These are phyloP conservation scores for Sebastes schlegelii DNA, from an alignment of 2,113 vertebrate species.

Conservation along the genomic window DNA sequence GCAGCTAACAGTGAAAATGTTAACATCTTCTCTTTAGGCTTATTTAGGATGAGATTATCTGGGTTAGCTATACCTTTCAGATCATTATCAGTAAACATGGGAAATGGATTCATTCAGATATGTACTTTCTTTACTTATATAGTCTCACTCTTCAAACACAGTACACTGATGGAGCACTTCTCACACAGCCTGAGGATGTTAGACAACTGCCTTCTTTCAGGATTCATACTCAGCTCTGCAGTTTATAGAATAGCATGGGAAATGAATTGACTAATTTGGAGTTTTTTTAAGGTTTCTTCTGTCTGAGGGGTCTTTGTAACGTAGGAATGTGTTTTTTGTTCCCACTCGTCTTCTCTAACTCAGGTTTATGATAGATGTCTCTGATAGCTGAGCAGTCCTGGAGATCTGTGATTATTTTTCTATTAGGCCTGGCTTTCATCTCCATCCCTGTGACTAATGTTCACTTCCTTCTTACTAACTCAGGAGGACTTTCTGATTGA, in stretches of 20 bases:
- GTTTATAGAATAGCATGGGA: constrained; percentile 30
- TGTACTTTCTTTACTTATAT: constrained; percentile 52
- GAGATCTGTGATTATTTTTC: constrained; percentile 63
- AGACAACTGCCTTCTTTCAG: background rate
- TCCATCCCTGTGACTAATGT: constrained; percentile 66
- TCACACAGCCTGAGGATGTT: constrained; percentile 15
- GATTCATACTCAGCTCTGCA: constrained; percentile 3
- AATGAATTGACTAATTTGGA: constrained; percentile 49
- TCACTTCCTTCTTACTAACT: constrained; percentile 56
- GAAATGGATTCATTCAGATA: constrained; percentile 41
- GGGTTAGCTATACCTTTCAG: constrained; percentile 15
- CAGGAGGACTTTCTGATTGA: constrained; percentile 38
- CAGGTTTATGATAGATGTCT: constrained; percentile 56
- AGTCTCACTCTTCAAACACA: constrained; percentile 4
- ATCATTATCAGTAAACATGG: constrained; percentile 41
- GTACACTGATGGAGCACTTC: background rate
- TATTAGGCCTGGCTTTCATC: constrained; percentile 68
- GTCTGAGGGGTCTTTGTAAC: constrained; percentile 27
- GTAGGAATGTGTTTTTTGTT: constrained; percentile 45
- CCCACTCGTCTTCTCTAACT: constrained; percentile 47
- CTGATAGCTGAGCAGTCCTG: constrained; percentile 53
- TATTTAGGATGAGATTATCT: background rate
- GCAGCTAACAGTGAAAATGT: background rate
- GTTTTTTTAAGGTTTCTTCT: constrained; percentile 22
- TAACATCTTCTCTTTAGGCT: background rate